These are phyloP conservation scores for Copsychus sechellarum DNA, from an alignment of 2,113 vertebrate genomes.

Conservation along the genomic window DNA sequence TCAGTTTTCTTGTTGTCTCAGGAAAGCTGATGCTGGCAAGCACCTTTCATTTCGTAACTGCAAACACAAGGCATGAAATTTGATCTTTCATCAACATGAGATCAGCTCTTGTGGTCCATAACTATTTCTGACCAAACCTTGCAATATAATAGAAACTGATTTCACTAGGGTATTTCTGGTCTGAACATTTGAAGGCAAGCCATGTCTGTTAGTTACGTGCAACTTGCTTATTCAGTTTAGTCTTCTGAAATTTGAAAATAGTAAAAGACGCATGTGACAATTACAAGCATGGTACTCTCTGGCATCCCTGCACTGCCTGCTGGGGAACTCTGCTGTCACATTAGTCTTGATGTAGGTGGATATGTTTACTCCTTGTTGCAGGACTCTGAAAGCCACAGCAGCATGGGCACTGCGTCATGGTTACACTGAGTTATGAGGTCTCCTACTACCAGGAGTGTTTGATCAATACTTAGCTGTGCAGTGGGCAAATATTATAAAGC, in stretches of 20 bases:
- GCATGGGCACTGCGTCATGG: not conserved
- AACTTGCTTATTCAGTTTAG: not conserved
- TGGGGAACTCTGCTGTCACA: not conserved
- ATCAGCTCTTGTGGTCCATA: not conserved
- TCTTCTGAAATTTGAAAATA: not conserved
- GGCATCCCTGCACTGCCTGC: not conserved
- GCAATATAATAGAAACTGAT: not conserved
- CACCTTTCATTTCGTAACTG: not conserved
- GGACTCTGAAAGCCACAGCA: not conserved
- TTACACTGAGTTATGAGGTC: rapidly evolving
- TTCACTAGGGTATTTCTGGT: not conserved
- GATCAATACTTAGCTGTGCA: not conserved
- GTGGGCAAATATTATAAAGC: not conserved
- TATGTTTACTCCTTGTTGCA: not conserved
- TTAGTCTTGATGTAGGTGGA: not conserved
- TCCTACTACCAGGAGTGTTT: not conserved
- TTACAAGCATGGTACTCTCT: not conserved
- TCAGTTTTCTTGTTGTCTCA: not conserved
- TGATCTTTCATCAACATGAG: not conserved
- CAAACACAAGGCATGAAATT: not conserved
- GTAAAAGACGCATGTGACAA: not conserved
- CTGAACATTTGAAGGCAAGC: not conserved
- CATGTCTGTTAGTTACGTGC: not conserved
- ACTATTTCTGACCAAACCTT: not conserved
- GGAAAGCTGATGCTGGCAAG: constrained; percentile 9